Conservation (phyloP, 2,888 invertebrate species). For the Plemyria rubiginata region DNA sequence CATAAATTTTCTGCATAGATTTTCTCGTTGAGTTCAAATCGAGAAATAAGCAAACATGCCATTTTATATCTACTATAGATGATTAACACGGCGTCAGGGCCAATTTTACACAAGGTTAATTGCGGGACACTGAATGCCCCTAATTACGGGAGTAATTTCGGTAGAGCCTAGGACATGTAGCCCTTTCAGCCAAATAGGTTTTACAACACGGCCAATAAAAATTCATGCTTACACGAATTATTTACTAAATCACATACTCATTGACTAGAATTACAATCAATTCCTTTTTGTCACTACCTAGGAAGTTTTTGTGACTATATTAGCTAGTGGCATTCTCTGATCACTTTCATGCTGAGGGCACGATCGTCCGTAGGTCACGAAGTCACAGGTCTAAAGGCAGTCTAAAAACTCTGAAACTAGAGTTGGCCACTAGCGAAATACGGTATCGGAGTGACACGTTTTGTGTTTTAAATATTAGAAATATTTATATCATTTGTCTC, state of each 20-base stretch:
- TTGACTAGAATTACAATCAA: neutral
- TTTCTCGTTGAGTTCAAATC: too few species aligned
- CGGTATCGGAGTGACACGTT: too few species aligned
- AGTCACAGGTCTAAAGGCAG: too few species aligned
- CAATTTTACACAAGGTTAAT: neutral
- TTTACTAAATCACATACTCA: neutral
- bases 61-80: too few species aligned
- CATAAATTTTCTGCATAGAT: too few species aligned
- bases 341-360: too few species aligned
- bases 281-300: slow-evolving; percentile 60
- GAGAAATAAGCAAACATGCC: neutral
- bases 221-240: neutral
- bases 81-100: too few species aligned
- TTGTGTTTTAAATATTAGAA: neutral
- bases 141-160: neutral
- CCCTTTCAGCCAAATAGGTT: too few species aligned
- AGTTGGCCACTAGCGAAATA: neutral
- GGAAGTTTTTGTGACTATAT: slow-evolving; percentile 35
- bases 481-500: slow-evolving; percentile 6
- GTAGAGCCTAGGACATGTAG: neutral
- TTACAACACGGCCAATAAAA: neutral
- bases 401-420: neutral
- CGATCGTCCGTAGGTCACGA: too few species aligned
- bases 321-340: neutral
- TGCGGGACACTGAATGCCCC: neutral